Base-by-base conservation (phyloP, 2,888 invertebrate genomes). In the Saturnia japonica region DNA sequence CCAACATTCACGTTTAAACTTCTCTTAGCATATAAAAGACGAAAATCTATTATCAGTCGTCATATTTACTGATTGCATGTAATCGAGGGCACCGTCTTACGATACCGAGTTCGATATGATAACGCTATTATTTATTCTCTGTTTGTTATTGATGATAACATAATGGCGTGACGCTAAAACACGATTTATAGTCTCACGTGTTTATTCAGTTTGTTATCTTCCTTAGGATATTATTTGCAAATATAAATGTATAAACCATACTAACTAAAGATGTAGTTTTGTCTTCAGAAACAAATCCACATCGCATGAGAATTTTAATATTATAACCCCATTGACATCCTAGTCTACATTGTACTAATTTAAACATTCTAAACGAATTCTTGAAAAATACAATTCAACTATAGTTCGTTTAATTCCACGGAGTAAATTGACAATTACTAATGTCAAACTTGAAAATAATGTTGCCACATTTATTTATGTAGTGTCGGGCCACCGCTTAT, bases 51-150 rank as follows among this genome's bases (percentile, higher is more conserved):
- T 69, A 73, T 72, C 68, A 54, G 68, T 51, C 69, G 66, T 66
- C 14, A 22, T 51, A 54, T 70, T 75, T 57, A 54, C 68, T 51
- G 64, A 70, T 71, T 70, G 75, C 34, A 47, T 66, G 72, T 75
- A 77, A 78, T 77, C 74, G 76, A 76, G 74, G 73, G 70, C 74
- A 72, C 42, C 70, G 74, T 74, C 72, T 77, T 43, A 67, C 68
- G 67, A 51, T 68, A 68, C 54, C 45, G 42, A 40, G 43, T 34
- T 6, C 40, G 71, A 71, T 68, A 71, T 68, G 68, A 71, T 71
- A 71, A 68, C 47, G 42, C 28, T 40, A 25, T 40, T 68, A 68
- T 71, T 68, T 64, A 68, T 71, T 70, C 43, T 67, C 40, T 68
- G 28, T 47, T 67, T 67, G 47, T 45, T 67, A 47, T 67, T 47